These are phyloP conservation scores for Bothrops jararaca DNA, from an alignment of 2,113 vertebrate genomes.

Conservation along the genomic window DNA sequence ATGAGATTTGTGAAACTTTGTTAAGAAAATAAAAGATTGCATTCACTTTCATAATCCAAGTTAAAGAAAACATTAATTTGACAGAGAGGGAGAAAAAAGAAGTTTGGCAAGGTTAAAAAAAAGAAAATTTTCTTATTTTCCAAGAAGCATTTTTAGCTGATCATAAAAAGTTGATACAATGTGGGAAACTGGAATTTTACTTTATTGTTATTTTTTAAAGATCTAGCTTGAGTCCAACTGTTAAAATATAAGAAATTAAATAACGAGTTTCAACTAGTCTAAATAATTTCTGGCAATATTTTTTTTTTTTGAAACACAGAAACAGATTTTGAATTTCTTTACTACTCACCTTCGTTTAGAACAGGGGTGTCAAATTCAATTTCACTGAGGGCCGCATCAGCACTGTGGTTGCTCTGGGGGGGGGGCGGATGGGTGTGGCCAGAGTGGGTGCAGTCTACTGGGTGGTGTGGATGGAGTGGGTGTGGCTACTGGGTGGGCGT, in stretches of 20 bases:
- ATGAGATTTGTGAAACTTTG: background rate
- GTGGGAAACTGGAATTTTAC: background rate
- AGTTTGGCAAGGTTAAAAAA: background rate
- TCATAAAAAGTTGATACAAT: background rate
- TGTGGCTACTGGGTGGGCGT: no score
- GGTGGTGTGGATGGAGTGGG: no score
- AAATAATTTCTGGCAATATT: constrained; percentile 44
- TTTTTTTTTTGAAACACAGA: constrained; percentile 59
- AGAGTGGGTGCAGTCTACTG: no score
- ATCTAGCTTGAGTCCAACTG: constrained; percentile 29
- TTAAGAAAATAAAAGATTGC: background rate
- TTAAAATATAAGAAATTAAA: constrained; percentile 47
- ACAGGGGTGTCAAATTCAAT: background rate
- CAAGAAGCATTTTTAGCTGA: background rate
- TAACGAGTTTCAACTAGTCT: constrained; percentile 57
- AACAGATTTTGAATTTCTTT: constrained; percentile 33
- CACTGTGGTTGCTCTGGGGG: no score
- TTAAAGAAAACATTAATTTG: background rate
- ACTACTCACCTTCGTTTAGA: background rate
- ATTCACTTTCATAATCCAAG: constrained; percentile 10
- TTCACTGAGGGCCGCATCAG: no score
- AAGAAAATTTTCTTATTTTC: background rate
- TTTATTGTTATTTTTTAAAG: background rate
- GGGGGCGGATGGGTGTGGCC: no score
- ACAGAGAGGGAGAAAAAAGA: background rate